Evolutionary conservation across 23 tunicate species (phyloP), one percentile per base, ranked within the genome.

Genomic region (Ascidia mentula): DNA sequence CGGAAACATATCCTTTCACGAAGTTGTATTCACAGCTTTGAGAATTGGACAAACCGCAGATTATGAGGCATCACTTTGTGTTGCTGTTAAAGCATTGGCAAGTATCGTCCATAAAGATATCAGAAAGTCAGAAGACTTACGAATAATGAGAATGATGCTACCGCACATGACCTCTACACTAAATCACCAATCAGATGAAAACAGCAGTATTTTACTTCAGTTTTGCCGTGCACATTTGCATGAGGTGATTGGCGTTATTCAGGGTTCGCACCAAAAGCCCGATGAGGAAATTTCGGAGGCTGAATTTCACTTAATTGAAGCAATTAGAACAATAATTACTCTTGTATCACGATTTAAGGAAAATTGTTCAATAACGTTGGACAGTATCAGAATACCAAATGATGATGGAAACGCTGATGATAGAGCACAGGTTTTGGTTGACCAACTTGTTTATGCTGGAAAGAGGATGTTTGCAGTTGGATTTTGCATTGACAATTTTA

Each of bases 401-500:
- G n/a, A n/a, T n/a, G n/a, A n/a, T n/a, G n/a, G n/a, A n/a, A n/a
- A n/a, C n/a, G n/a, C n/a, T n/a, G n/a, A n/a, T n/a, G n/a, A n/a
- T n/a, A n/a, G n/a, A n/a, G n/a, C n/a, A n/a, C n/a, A n/a, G n/a
- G n/a, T n/a, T n/a, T n/a, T n/a, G n/a, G n/a, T n/a, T n/a, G n/a
- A n/a, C n/a, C n/a, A n/a, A n/a, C n/a, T n/a, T n/a, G n/a, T n/a
- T n/a, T n/a, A n/a, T n/a, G n/a, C n/a, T n/a, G n/a, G n/a, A n/a
- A n/a, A n/a, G n/a, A n/a, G n/a, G n/a, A n/a, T n/a, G n/a, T n/a
- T n/a, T n/a, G n/a, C n/a, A n/a, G n/a, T n/a, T n/a, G n/a, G n/a
- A n/a, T n/a, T n/a, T n/a, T n/a, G n/a, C 37, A 22, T 77, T 18
- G 80, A 77, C 20, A 34, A 77, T 26, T 77, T n/a, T 37, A 77